These are phyloP conservation scores for Diaprepes abbreviatus DNA, from an alignment of 2,888 invertebrate species.

Conservation along the genomic window DNA sequence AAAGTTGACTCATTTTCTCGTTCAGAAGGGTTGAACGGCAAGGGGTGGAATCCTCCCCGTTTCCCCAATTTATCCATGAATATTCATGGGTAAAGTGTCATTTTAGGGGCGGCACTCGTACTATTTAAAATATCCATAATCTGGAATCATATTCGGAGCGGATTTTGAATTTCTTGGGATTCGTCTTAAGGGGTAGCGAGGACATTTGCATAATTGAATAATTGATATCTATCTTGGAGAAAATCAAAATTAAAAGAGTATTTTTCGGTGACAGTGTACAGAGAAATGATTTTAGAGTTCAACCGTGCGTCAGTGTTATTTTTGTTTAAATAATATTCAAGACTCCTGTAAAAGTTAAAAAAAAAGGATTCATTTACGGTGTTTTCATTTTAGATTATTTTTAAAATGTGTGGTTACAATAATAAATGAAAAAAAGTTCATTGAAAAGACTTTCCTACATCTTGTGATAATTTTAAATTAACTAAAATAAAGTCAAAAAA, in stretches of 20 bases:
- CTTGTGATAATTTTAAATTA: too few species aligned
- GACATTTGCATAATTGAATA: slow-evolving; percentile 52
- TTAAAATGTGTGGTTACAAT: too few species aligned
- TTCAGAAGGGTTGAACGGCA: slow-evolving; percentile 36
- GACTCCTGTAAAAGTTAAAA: too few species aligned
- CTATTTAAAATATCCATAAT: slow-evolving; percentile 65
- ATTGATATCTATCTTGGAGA: slow-evolving; percentile 55
- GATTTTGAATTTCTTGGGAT: slow-evolving; percentile 57
- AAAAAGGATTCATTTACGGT: too few species aligned
- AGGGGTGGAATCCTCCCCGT: slow-evolving; percentile 20
- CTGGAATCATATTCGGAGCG: slow-evolving; percentile 62
- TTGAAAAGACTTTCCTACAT: too few species aligned
- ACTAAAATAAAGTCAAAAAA: too few species aligned
- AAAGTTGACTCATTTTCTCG: slow-evolving; percentile 20
- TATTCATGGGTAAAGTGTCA: slow-evolving; percentile 63
- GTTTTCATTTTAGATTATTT: too few species aligned
- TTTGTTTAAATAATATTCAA: too few species aligned
- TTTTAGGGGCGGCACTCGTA: slow-evolving; percentile 54
- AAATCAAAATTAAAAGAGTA: slow-evolving; percentile 40
- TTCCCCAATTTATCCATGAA: slow-evolving; percentile 61
- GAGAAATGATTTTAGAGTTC: slow-evolving; percentile 18
- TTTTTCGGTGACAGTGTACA: slow-evolving; percentile 5
- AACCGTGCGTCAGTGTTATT: too few species aligned
- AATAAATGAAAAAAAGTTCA: too few species aligned
- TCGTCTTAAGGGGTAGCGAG: slow-evolving; percentile 37